Percentiles rank a stretch among this genome's conserved stretches.
Evolutionary conservation across 2,888 invertebrate genomes (phyloP).

Genomic region (Lathronympha strigana): DNA sequence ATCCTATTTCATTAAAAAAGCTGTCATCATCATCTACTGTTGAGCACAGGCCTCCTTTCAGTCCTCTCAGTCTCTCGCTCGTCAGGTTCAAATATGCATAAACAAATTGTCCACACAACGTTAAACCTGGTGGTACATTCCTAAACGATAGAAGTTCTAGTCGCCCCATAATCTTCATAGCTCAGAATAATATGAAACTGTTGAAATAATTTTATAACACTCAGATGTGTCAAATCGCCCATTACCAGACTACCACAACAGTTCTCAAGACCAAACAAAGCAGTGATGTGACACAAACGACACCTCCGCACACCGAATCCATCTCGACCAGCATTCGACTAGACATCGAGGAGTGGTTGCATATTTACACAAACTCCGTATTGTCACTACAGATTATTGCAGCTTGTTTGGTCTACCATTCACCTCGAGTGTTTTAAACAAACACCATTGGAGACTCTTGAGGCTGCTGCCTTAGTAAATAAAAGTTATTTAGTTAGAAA

Average conservation of each 20-base stretch:
- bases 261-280: conserved; percentile 35
- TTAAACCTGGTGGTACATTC: too few species aligned
- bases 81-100: too few species aligned
- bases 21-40: too few species aligned
- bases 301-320: conserved; percentile 44
- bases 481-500: conserved; percentile 72
- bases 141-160: too few species aligned
- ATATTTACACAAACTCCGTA: conserved; percentile 55
- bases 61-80: too few species aligned
- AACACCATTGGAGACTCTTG: conserved; percentile 72
- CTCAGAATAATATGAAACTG: background rate
- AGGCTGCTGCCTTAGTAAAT: conserved; percentile 64
- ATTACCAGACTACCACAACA: conserved; percentile 10
- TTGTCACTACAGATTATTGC: conserved; percentile 72
- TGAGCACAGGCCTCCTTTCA: too few species aligned
- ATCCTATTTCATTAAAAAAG: too few species aligned
- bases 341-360: conserved; percentile 48
- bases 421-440: conserved; percentile 75
- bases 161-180: too few species aligned
- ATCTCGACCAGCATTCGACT: conserved; percentile 28
- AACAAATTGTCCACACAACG: too few species aligned
- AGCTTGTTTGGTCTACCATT: conserved; percentile 71
- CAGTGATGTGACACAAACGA: conserved; percentile 53
- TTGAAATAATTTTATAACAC: background rate
- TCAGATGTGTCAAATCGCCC: conserved; percentile 15